Evolutionary conservation across 1,140 invertebrate genomes (phyloP), one percentile per base, ranked within the genome.

Genomic region (Zaprionus vittiger): DNA sequence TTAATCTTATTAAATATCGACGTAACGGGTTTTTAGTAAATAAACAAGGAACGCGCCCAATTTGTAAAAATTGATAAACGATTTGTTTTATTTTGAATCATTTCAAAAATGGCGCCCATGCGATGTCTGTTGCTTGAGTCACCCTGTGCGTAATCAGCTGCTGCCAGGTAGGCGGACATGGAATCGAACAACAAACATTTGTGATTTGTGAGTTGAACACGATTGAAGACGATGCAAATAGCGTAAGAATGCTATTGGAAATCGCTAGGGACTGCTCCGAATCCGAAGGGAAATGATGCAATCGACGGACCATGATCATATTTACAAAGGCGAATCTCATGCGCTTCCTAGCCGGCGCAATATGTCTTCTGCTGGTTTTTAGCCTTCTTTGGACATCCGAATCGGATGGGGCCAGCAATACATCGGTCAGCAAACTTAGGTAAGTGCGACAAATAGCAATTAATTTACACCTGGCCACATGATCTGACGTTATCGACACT

Each of bases 271-370:
- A 61, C 49, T 81, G 47, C 31, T 34, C 31, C 7, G 54, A 62
- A 67, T 59, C 9, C 31, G 31, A 34, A 34, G 81, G 75, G 75
- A 77, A 79, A 84, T 77, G 76, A 85, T 89, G 84, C 79, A 80
- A 79, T 75, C 69, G 31, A 52, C 61, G 79, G 85, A 91, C 79
- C 75, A 91, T 91, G 84, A 67, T 60, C 62, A 68, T 89, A 49
- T 73, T 80, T 67, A 91, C 89, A 76, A 91, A 83, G 62, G 74
- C 82, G 63, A 91, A 91, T 85, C 72, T 89, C 68, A 70, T 91
- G 67, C 84, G 82, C 71, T 81, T 85, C 41, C 55, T 85, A 71
- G 82, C 61, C 72, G 73, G 67, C 52, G 69, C 85, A 72, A 83
- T 90, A 61, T 85, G 71, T 79, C 64, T 91, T 59, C 77, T 91